Percentiles rank a stretch among this genome's conserved stretches.
Conservation (phyloP, 2,113 vertebrate genomes). For the Vireo altiloquus region DNA sequence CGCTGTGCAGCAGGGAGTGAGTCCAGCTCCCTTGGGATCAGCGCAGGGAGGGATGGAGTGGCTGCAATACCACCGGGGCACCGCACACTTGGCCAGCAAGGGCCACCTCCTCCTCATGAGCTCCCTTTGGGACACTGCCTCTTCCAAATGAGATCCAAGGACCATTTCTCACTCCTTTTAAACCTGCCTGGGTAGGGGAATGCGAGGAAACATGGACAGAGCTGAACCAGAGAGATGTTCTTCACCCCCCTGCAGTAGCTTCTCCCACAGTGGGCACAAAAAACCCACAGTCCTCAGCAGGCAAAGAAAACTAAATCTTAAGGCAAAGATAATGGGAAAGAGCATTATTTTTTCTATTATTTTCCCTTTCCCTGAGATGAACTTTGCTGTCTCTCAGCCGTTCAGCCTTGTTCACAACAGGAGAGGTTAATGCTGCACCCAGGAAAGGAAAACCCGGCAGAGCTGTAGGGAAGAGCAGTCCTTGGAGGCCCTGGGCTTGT, state of each 20-base stretch:
- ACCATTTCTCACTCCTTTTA: background rate
- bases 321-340: background rate
- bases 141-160: background rate
- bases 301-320: background rate
- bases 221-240: background rate
- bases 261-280: background rate
- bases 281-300: background rate
- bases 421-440: background rate
- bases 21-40: background rate
- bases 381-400: background rate
- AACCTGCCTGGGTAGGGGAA: background rate
- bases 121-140: background rate
- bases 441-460: background rate
- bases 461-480: background rate
- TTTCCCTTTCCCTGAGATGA: background rate
- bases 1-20: background rate
- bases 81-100: rapidly evolving
- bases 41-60: background rate
- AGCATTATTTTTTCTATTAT: rapidly evolving
- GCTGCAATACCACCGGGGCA: rapidly evolving
- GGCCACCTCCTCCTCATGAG: background rate
- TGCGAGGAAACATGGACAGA: background rate
- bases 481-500: background rate
- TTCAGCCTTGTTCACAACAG: background rate
- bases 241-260: background rate